Base-by-base conservation (phyloP, 2,113 vertebrate genomes). In the Rafetus swinhoei region DNA sequence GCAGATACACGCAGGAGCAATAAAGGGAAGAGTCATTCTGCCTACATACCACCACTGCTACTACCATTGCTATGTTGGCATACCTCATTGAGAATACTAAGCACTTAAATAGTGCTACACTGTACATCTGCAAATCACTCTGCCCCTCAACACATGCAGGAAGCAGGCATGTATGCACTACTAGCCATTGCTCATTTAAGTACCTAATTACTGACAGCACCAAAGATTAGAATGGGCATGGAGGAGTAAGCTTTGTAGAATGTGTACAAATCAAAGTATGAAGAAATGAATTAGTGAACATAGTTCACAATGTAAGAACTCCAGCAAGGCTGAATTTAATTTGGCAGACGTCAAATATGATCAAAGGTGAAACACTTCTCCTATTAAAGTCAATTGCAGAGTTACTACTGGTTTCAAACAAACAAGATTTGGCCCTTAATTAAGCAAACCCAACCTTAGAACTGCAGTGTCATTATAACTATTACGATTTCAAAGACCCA, bases 91-190 rank as follows among this genome's bases (percentile, higher is more conserved):
- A 5, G 80, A 8, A 18, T 45, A 35, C 76, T 27, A 32, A 88
- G 82, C 59, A 89, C n/a, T 32, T 27, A 2, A 5, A 15, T 1
- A 9, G 56, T 1, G 52, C 12, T 22, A 24, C 39, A 7, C 27
- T 76, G 54, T 35, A 35, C 54, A 87, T 56, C 39, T 57, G 79
- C 79, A 93, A 92, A 88, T 60, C 62, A 79, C 82, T 90, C 50
- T 52, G 56, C 59, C 35, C n/a, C 15, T 22, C 10, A 14, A 15
- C 21, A 19, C 19, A 52, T 0, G 8, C 2, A 82, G 39, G 65
- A 87, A 81, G 6, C 54, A 6, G 15, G 22, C 35, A 18, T 5
- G 76, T 19, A 18, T 27, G 65, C 39, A 52, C n/a, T 3, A 69
- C n/a, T 9, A 86, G 45, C 87, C 12, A 56, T 2, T 13, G 56